Base-by-base conservation (phyloP, 2,797 vertebrate genomes). In the Leuciscus waleckii region DNA sequence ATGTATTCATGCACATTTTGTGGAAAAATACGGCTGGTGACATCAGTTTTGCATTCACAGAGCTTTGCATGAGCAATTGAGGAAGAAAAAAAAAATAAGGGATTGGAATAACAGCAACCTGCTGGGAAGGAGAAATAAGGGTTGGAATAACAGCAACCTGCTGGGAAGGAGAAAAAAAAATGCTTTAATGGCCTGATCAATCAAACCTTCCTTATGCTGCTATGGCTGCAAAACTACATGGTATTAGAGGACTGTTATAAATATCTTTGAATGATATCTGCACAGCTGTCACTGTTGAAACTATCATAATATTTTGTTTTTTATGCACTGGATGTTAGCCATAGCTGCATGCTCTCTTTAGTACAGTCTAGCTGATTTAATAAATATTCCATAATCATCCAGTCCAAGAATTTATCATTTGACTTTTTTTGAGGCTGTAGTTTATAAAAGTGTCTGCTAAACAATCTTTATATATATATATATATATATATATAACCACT, bases 121-220 rank as follows among this genome's bases (percentile, higher is more conserved):
- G 58, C 81, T 74, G 69, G 32, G 76, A 79, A 49, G 35, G 61
- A 1, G 56, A 26, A 21, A 84, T 23, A 49, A 19, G 61, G 58
- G 51, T 54, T 41, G 32, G 76, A 76, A 83, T 63, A 81, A 76
- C 83, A 61, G 67, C 41, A 26, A 51, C 85, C 56, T 70, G 58
- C 81, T 74, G 69, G 32, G 76, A 79, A 49, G 35, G 61, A 1
- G 56, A 26, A 21, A 84, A 68, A 83, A 68, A 83, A 70, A 21
- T 43, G 23, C 26, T 43, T 75, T 84, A 87, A 87, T 84, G 78
- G 82, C 63, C 70, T 83, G 29, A 87, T 87, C 86, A 84, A 80
- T 87, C 86, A 84, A 84, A 81, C 77, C 17, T 54, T 46, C 54
- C 82, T 68, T 49, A 65, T 73, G 58, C 61, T 68, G 69, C 76